Evolutionary conservation across 2,888 invertebrate genomes (phyloP).

Genomic region (Hydropsyche betteni): DNA sequence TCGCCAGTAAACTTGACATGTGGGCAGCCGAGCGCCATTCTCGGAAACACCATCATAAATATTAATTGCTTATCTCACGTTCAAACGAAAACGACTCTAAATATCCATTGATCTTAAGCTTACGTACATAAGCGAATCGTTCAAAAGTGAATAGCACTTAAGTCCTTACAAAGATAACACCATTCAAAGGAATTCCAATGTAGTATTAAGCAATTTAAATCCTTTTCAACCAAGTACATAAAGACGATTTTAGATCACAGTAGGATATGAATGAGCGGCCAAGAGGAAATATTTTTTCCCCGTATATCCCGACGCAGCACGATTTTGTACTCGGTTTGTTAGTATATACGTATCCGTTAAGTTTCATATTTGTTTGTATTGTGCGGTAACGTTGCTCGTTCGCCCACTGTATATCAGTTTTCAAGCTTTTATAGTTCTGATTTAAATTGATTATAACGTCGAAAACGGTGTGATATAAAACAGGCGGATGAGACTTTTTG

Average conservation of each 20-base stretch:
- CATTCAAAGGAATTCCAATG: neutral
- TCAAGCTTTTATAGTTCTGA: neutral
- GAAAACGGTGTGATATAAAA: neutral
- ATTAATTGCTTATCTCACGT: constrained; percentile 17
- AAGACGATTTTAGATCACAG: neutral
- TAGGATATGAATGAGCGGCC: constrained; percentile 4
- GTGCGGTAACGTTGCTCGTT: neutral
- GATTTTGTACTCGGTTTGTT: neutral
- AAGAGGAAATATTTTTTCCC: neutral
- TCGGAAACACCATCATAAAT: constrained; percentile 42
- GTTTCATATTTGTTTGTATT: too few relatives aligned
- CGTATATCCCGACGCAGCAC: neutral
- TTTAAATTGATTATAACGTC: too few relatives aligned
- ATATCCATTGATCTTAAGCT: neutral
- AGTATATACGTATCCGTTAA: too few relatives aligned
- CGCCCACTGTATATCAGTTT: neutral
- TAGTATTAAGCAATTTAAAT: neutral
- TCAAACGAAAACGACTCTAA: constrained; percentile 6
- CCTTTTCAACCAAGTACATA: neutral
- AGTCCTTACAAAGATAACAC: neutral
- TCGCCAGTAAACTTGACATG: constrained; percentile 44
- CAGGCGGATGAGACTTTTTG: neutral
- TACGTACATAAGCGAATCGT: neutral
- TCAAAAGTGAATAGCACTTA: neutral
- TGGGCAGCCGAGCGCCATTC: constrained; percentile 49